Base-by-base conservation (phyloP, 2,113 vertebrate genomes). In the Aptenodytes patagonicus region DNA sequence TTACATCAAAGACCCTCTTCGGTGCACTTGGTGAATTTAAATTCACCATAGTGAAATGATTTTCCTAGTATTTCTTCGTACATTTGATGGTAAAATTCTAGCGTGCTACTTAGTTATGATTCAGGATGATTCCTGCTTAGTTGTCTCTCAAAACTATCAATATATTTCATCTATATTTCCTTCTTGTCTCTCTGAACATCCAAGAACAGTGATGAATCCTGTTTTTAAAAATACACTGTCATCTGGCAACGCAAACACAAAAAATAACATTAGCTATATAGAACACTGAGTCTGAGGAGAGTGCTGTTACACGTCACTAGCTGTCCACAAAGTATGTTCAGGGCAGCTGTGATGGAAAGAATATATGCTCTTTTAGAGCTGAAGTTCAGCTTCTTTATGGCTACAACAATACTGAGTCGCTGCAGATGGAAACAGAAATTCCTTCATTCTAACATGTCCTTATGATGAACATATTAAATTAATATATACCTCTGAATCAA, bases 21-120 rank as follows among this genome's bases (percentile, higher is more conserved):
- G 70, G 61, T 62, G 32, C 20, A 17, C 24, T 73, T 36, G 52
- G 40, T 8, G 47, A 54, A 2, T 32, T 87, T 46, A 54, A 82
- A 87, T 84, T 57, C n/a, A 29, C 10, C 10, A 3, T 2, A 26
- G 16, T 42, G 40, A 65, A 65, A n/a, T 57, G 2, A 18, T 78
- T 89, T 90, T 60, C 54, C 61, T 54, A 26, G 16, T 10, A 26
- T 75, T 72, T 75, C 62, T 72, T 85, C 70, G 19, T 28, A 28
- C 0, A 0, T 49, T 44, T 54, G 47, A 55, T 60, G 51, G 66
- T 44, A 85, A 79, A 95, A 91, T 85, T 38, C 49, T 1, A 13
- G 36, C 26, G 14, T 0, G 0, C 10, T 14, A 0, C 34, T 75
- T 75, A 15, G 15, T 60, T 87, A 9, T 11, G 87, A 46, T 85